Evolutionary conservation across 2,888 invertebrate genomes (phyloP), one percentile per base, ranked within the genome.

Genomic region (Ormyrus rosae): DNA sequence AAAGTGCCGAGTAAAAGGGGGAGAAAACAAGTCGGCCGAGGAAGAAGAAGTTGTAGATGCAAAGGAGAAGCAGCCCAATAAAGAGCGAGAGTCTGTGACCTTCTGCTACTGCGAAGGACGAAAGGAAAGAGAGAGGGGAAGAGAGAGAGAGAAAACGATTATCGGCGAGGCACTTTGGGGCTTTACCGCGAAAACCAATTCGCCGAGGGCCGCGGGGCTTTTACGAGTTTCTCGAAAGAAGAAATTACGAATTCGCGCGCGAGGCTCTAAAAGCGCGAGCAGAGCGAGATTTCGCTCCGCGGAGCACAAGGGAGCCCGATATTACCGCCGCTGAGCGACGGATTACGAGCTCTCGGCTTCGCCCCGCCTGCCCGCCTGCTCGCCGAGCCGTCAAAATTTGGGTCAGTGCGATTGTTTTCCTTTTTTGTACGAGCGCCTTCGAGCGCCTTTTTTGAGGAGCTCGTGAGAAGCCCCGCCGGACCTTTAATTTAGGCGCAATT

Each of bases 171-270:
- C 58, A 67, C 67, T 78, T 84, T 76, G 78, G 71, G 81, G 85
- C 78, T 86, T 86, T 86, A 84, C 85, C 83, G 83, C 84, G 86
- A 86, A 86, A 87, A 86, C 84, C 87, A 86, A 87, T 87, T 85
- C 85, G 85, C 78, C 77, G 63, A 19, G 67, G 61, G 74, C 72
- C 13, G 48, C 78, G 79, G 84, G 84, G 83, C 84, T 84, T 86
- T 86, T 85, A 86, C 84, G 85, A 86, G 85, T 83, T 84, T 81
- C 75, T 48, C 71, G 84, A 81, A 84, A 83, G 78, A 81, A 84
- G 83, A 83, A 84, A 85, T 82, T 80, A 83, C 80, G 78, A 76
- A 82, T 68, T 45, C 46, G n/a, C 58, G 46, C n/a, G 6, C 9
- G 8, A 10, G 11, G n/a, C n/a, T 6, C 56, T 74, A 45, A 74